These are phyloP conservation scores for Ia io DNA, from an alignment of 2,113 vertebrate genomes.

Conservation along the genomic window DNA sequence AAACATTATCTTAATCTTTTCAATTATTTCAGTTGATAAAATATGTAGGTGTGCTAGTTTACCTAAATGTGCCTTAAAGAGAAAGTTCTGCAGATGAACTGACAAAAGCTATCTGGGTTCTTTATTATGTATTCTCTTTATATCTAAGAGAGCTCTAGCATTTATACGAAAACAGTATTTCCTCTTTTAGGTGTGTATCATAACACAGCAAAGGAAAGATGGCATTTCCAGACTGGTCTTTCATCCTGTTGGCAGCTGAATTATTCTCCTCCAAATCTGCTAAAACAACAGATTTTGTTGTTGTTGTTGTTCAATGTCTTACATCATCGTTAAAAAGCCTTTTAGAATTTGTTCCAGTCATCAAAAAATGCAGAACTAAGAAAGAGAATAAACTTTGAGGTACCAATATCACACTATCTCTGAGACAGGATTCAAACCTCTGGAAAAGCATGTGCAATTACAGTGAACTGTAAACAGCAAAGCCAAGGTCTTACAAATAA, in stretches of 20 bases:
- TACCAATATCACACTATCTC: conserved; percentile 8
- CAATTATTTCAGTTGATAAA: conserved; percentile 58
- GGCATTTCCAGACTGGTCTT: conserved; percentile 75
- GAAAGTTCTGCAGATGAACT: conserved; percentile 57
- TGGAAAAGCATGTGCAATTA: conserved; percentile 70
- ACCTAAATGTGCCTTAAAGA: conserved; percentile 44
- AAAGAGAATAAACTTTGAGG: conserved; percentile 54
- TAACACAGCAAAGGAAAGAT: conserved; percentile 55
- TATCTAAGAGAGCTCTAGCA: conserved; percentile 39
- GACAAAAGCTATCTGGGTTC: conserved; percentile 12
- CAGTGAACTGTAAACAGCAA: conserved; percentile 61
- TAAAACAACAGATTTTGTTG: conserved; percentile 74
- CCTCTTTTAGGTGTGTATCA: conserved; percentile 66
- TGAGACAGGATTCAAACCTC: conserved; percentile 64
- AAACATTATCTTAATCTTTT: conserved; percentile 40
- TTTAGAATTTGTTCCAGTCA: conserved; percentile 74
- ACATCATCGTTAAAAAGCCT: conserved; percentile 69
- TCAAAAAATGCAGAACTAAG: conserved; percentile 62
- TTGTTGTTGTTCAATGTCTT: conserved; percentile 54
- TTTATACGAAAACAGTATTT: conserved; percentile 60
- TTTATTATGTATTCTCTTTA: conserved; percentile 51
- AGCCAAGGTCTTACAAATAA: conserved; percentile 75
- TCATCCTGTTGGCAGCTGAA: conserved; percentile 78
- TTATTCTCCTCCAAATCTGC: conserved; percentile 75
- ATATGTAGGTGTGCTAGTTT: conserved; percentile 34